Evolutionary conservation across 2,113 vertebrate genomes (phyloP).

Genomic region (Gnathochromis pfefferi): DNA sequence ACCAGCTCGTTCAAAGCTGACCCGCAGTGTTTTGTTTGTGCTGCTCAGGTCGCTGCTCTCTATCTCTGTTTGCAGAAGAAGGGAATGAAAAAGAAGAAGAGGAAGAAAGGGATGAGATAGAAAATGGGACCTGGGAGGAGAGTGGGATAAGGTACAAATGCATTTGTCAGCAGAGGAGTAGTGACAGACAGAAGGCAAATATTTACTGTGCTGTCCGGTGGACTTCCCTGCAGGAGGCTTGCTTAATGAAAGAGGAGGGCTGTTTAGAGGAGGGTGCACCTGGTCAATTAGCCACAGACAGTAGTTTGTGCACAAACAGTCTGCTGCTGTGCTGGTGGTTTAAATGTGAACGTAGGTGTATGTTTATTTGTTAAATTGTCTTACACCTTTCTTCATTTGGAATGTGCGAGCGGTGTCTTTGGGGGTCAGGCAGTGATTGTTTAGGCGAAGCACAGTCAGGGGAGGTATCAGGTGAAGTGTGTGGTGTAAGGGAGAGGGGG

Average conservation of each 20-base stretch:
- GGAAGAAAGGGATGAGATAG: neutral
- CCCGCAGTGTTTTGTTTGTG: slow-evolving; percentile 21
- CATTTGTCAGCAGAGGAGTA: slow-evolving; percentile 16
- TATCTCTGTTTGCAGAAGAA: slow-evolving; percentile 29
- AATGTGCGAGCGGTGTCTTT: neutral
- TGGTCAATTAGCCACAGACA: slow-evolving; percentile 27
- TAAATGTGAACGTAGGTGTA: neutral
- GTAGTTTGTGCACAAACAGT: slow-evolving; percentile 23
- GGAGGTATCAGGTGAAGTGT: neutral
- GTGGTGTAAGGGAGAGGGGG: neutral
- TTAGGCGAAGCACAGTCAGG: neutral
- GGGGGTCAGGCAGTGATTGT: neutral
- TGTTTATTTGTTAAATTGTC: slow-evolving; percentile 10
- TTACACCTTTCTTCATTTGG: neutral
- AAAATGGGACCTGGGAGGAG: neutral
- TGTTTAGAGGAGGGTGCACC: slow-evolving; percentile 16
- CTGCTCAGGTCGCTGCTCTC: neutral
- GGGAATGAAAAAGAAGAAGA: neutral
- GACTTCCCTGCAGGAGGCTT: slow-evolving; percentile 14
- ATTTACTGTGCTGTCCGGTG: slow-evolving; percentile 42
- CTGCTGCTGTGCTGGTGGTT: neutral
- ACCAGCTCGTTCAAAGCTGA: slow-evolving; percentile 37
- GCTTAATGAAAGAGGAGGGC: slow-evolving; percentile 42
- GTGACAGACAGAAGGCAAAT: slow-evolving; percentile 46
- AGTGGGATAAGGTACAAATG: neutral